Evolutionary conservation across 1,140 invertebrate genomes (phyloP).

Genomic region (Zelostemma sp.): DNA sequence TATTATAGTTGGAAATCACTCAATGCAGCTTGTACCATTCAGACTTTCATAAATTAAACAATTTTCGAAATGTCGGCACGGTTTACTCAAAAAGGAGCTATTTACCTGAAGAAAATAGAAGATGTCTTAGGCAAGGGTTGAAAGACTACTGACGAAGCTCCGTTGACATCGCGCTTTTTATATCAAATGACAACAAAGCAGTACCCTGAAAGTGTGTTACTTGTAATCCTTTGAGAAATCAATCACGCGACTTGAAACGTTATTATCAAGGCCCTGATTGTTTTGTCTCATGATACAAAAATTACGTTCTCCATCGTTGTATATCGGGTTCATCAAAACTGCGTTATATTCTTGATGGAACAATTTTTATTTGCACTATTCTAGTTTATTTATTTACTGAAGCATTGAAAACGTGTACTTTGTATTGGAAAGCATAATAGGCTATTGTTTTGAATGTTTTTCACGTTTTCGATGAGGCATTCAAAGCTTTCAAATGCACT

Average conservation of each 20-base stretch:
- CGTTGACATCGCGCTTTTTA: conserved; percentile 20
- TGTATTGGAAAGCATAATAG: too few relatives aligned
- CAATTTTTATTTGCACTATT: too few relatives aligned
- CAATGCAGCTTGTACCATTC: neutral
- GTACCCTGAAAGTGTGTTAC: neutral
- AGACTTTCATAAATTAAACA: conserved; percentile 32
- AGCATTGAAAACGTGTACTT: too few relatives aligned
- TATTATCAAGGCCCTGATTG: conserved; percentile 46
- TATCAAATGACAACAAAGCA: conserved; percentile 22
- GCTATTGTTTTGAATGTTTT: too few relatives aligned
- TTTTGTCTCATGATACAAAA: conserved; percentile 40
- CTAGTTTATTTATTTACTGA: too few relatives aligned
- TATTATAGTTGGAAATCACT: neutral
- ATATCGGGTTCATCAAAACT: too few relatives aligned
- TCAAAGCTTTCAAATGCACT: too few relatives aligned
- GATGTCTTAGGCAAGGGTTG: conserved; percentile 20
- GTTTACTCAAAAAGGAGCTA: neutral
- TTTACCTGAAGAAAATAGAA: conserved; percentile 35
- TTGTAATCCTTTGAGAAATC: conserved; percentile 40
- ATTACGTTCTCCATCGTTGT: too few relatives aligned
- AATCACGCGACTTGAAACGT: conserved; percentile 30
- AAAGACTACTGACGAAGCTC: conserved; percentile 34
- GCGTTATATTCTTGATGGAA: too few relatives aligned
- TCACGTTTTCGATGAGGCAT: too few relatives aligned
- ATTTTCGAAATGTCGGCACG: neutral